Base-by-base conservation (phyloP, 2,113 vertebrate species). In the Terrapene triunguis region DNA sequence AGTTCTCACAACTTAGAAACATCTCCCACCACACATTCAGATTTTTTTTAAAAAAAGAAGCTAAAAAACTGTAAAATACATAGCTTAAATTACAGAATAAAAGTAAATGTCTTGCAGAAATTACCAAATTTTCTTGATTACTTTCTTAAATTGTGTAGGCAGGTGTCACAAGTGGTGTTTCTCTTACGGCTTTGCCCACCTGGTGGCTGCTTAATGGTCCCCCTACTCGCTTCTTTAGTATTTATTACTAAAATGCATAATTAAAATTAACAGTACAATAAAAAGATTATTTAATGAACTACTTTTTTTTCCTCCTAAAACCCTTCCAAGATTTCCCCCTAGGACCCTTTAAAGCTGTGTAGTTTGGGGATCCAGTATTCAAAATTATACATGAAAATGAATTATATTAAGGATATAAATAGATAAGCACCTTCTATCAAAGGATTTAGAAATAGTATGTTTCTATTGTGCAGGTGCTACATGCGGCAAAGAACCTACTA, bases 221-320 rank as follows among this genome's bases (percentile, higher is more conserved):
- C 57, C 42, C 9, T 92, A 38, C 74, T 88, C 53, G 14, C 81
- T 57, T 88, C 55, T 92, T 88, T 72, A 82, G 76, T 84, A 88
- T 84, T 92, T 92, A 88, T 72, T 92, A 79, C 86, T 92, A 92
- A 74, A 92, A 92, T 88, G 81, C 72, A 42, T 92, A 92, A 92
- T 92, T 88, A 92, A 88, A 92, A 92, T 88, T 84, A 92, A 88
- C 91, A 88, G 88, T 88, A 85, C 76, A 88, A 72, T 53, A 78
- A 65, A 84, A 92, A 50, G 9, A n/a, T 69, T 53, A n/a, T 69
- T 47, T 78, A 47, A 27, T 47, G 74, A 47, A 25, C 25, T 47
- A 29, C 27, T 47, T 78, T 78, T 47, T 74, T 35, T 84, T 55
- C 25, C 62, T 79, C 32, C n/a, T 24, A 12, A 42, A 87, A 79